Evolutionary conservation across 1,140 invertebrate species (phyloP).

Genomic region (Scaptomyza montana): DNA sequence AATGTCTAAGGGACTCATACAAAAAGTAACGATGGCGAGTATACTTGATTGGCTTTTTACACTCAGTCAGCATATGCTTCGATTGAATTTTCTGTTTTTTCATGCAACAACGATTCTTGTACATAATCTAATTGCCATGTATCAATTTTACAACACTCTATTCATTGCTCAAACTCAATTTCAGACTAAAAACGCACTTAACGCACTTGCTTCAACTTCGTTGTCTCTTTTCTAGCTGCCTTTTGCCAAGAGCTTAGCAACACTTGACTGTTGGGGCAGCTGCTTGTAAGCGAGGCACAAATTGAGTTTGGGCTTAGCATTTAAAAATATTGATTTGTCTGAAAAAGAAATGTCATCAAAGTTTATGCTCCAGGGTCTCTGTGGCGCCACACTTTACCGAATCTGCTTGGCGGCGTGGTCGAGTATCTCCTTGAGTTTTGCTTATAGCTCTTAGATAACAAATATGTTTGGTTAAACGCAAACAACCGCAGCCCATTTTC

Average conservation of each 20-base stretch:
- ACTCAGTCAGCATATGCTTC: too few species aligned
- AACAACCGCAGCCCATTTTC: slow-evolving; percentile 15
- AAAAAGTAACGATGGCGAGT: too few species aligned
- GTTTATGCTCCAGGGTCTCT: not conserved
- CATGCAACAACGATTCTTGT: not conserved
- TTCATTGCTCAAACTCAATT: slow-evolving; percentile 32
- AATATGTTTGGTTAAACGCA: slow-evolving; percentile 16
- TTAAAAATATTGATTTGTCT: slow-evolving; percentile 61
- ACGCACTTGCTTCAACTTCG: slow-evolving; percentile 4
- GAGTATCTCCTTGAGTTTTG: slow-evolving; percentile 12
- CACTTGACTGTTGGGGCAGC: slow-evolving; percentile 12
- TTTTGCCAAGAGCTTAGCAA: not conserved
- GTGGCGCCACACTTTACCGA: slow-evolving; percentile 19
- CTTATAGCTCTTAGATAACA: slow-evolving; percentile 20
- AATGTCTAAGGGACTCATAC: too few species aligned
- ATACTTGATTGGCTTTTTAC: too few species aligned
- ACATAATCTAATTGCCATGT: not conserved
- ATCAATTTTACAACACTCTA: not conserved
- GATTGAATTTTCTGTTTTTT: too few species aligned
- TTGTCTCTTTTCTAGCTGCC: not conserved
- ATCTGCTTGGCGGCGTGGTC: slow-evolving; percentile 22
- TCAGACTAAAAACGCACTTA: slow-evolving; percentile 30
- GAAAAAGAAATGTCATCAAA: slow-evolving; percentile 28
- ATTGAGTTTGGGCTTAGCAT: slow-evolving; percentile 36
- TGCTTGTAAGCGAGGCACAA: slow-evolving; percentile 12